Conservation (phyloP, 2,797 vertebrate species). For the Syngnathus rostellatus region DNA sequence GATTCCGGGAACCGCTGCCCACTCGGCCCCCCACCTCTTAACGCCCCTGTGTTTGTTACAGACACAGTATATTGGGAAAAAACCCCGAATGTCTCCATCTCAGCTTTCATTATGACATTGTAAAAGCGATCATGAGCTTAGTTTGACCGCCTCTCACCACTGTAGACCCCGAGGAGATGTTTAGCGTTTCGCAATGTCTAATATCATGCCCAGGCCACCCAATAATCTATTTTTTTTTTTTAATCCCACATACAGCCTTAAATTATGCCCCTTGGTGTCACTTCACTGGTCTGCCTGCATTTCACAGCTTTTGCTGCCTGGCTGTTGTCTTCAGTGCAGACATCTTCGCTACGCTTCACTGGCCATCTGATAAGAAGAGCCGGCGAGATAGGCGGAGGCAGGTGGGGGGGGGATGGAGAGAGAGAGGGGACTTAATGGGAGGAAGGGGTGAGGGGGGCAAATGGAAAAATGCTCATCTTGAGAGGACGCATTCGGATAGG, state of each 20-base stretch:
- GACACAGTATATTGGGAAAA: background rate
- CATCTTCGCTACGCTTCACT: slow-evolving; percentile 38
- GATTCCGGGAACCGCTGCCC: too few relatives aligned
- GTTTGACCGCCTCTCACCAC: background rate
- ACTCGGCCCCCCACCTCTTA: too few relatives aligned
- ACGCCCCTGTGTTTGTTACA: too few relatives aligned
- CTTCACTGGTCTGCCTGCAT: slow-evolving; percentile 2
- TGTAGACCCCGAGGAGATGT: background rate
- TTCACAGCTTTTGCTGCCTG: slow-evolving; percentile 2
- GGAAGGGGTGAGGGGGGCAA: background rate
- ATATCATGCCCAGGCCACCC: background rate
- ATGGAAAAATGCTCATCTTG: background rate
- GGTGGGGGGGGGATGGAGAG: background rate
- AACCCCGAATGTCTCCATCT: background rate
- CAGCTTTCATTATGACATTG: background rate
- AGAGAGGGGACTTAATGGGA: background rate
- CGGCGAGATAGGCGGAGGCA: slow-evolving; percentile 21
- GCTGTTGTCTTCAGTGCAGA: slow-evolving; percentile 23
- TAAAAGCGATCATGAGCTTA: background rate
- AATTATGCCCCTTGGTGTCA: background rate
- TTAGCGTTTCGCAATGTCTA: background rate
- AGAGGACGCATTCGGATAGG: slow-evolving; percentile 3
- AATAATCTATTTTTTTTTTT: background rate
- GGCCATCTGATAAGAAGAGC: slow-evolving; percentile 34
- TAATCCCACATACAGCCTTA: background rate